phyloP scores from a whole-genome alignment of 2,888 invertebrate genomes.

The Drosophila niveifrons region DNA sequence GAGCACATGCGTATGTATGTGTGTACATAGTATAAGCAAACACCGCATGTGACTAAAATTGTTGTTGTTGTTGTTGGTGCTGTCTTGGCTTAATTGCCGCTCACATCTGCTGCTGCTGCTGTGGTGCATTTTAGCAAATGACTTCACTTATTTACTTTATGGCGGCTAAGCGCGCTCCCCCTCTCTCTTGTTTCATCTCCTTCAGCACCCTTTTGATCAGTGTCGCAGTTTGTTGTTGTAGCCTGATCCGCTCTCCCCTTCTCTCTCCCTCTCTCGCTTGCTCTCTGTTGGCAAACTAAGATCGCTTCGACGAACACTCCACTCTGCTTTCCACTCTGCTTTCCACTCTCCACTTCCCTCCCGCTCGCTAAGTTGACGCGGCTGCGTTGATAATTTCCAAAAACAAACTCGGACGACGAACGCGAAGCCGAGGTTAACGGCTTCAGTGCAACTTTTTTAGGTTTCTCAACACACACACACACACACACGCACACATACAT shows the following conservation, averaged over 20 bases:
- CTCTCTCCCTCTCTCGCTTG: background rate
- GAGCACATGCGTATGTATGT: background rate
- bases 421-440: conserved; percentile 83
- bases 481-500: conserved; percentile 15
- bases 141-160: conserved; percentile 76
- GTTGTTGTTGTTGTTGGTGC: conserved; percentile 25
- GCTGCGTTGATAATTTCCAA: conserved; percentile 68
- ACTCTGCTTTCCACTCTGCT: background rate
- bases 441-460: conserved; percentile 84
- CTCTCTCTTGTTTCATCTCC: background rate
- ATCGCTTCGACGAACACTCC: conserved; percentile 13
- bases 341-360: background rate
- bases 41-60: conserved; percentile 52
- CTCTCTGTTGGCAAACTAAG: conserved; percentile 34
- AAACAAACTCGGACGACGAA: conserved; percentile 79
- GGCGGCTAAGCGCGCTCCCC: conserved; percentile 36
- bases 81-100: conserved; percentile 35
- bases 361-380: conserved; percentile 46
- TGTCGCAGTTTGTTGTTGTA: conserved; percentile 10
- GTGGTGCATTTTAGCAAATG: conserved; percentile 77
- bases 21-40: conserved; percentile 1
- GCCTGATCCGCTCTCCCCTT: background rate
- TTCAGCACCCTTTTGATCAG: background rate
- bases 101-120: conserved; percentile 55
- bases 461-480: conserved; percentile 60